Percentiles rank a stretch among this genome's conserved stretches.
phyloP scores from a whole-genome alignment of 2,888 invertebrate genomes.

The Diaprepes abbreviatus region DNA sequence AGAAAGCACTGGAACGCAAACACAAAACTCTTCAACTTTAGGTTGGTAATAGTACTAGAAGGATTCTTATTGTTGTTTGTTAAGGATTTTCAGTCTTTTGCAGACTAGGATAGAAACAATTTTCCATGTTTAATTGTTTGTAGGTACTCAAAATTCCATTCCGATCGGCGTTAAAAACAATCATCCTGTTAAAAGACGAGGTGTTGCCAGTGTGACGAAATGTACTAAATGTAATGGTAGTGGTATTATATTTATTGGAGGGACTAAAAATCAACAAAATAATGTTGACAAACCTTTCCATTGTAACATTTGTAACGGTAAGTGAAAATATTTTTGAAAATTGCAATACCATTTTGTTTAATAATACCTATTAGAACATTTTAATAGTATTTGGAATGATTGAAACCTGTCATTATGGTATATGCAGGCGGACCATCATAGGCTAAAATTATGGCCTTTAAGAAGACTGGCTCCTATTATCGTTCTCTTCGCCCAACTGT shows the following conservation, averaged over 20 bases:
- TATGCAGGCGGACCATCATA: no score
- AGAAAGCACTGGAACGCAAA: slow-evolving; percentile 64
- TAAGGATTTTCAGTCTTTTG: no score
- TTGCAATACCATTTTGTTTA: no score
- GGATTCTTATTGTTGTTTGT: no score
- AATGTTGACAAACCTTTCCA: slow-evolving; percentile 86
- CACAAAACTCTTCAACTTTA: slow-evolving; percentile 45
- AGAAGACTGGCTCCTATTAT: no score
- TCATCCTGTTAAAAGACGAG: slow-evolving; percentile 88
- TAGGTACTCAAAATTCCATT: slow-evolving; percentile 70
- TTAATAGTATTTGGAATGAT: no score
- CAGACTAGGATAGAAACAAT: no score
- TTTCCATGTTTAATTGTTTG: slow-evolving; percentile 10
- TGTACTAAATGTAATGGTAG: slow-evolving; percentile 92
- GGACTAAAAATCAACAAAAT: slow-evolving; percentile 74
- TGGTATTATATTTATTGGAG: slow-evolving; percentile 86
- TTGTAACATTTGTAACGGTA: slow-evolving; percentile 87
- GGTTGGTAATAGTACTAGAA: slow-evolving; percentile 22
- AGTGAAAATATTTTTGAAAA: no score
- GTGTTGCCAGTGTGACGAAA: slow-evolving; percentile 86
- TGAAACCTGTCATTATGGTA: no score
- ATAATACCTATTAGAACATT: no score
- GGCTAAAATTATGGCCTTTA: no score
- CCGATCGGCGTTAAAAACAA: slow-evolving; percentile 67
- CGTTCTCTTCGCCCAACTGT: no score